Evolutionary conservation across 2,113 vertebrate genomes (phyloP).

Genomic region (Gallinago jamesoni): DNA sequence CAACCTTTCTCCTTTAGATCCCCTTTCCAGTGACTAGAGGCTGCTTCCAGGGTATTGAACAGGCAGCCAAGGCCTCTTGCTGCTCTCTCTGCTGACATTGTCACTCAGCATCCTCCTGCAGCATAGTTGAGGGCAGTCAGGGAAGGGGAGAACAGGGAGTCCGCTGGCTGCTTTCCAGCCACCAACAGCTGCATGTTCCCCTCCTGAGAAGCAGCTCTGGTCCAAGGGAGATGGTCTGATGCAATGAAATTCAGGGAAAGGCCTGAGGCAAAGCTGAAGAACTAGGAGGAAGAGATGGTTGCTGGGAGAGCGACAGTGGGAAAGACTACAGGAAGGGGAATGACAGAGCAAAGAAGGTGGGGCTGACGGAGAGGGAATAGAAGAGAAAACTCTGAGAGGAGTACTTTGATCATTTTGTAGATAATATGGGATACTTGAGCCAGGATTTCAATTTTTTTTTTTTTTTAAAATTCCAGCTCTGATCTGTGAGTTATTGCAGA

Average conservation of each 20-base stretch:
- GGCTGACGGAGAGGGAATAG: background rate
- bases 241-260: background rate
- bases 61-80: background rate
- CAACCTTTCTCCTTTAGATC: background rate
- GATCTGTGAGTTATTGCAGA: background rate
- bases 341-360: background rate
- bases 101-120: slow-evolving; percentile 20
- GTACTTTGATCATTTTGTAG: background rate
- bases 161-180: background rate
- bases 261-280: background rate
- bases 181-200: background rate
- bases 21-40: background rate
- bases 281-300: background rate
- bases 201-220: background rate
- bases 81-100: background rate
- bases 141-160: too few relatives aligned
- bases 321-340: background rate
- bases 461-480: background rate
- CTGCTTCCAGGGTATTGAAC: background rate
- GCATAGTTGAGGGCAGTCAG: background rate
- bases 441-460: background rate
- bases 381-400: background rate
- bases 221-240: background rate
- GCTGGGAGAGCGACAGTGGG: background rate
- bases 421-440: background rate